phyloP scores from a whole-genome alignment of 2,797 vertebrate species.

The Cyprinodon diabolis region DNA sequence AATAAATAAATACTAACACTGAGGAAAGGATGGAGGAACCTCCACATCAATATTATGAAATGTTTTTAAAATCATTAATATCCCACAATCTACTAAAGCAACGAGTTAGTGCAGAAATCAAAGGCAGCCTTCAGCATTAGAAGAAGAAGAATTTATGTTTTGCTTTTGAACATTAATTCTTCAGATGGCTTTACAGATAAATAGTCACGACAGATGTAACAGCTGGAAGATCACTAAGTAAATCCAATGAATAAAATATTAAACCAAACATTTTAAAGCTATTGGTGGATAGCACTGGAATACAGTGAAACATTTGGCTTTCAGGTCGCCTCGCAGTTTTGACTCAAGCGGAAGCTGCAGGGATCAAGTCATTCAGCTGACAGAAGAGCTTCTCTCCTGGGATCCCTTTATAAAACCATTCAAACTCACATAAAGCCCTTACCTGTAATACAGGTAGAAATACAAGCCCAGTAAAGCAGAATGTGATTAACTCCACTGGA shows the following conservation, averaged over 20 bases:
- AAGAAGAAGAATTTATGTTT: neutral
- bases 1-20: too few species aligned
- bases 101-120: neutral
- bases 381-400: slow-evolving; percentile 31
- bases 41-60: neutral
- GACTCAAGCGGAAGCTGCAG: slow-evolving; percentile 45
- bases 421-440: slow-evolving; percentile 40
- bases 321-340: slow-evolving; percentile 35
- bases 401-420: slow-evolving; percentile 44
- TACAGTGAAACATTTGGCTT: slow-evolving; percentile 16
- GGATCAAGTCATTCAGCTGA: slow-evolving; percentile 44
- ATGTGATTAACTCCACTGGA: slow-evolving; percentile 52
- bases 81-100: neutral
- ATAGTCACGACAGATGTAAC: neutral
- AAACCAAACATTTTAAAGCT: neutral
- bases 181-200: neutral
- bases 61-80: neutral
- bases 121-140: neutral
- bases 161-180: neutral
- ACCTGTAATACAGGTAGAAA: slow-evolving; percentile 23
- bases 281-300: slow-evolving; percentile 20
- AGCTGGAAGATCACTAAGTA: neutral
- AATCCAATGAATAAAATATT: neutral
- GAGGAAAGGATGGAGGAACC: too few species aligned
- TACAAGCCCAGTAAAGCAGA: slow-evolving; percentile 43